Percentiles rank a stretch among this genome's conserved stretches.
These are phyloP conservation scores for Caenorhabditis zanzibari DNA, from an alignment of 2,888 invertebrate species.

Conservation along the genomic window DNA sequence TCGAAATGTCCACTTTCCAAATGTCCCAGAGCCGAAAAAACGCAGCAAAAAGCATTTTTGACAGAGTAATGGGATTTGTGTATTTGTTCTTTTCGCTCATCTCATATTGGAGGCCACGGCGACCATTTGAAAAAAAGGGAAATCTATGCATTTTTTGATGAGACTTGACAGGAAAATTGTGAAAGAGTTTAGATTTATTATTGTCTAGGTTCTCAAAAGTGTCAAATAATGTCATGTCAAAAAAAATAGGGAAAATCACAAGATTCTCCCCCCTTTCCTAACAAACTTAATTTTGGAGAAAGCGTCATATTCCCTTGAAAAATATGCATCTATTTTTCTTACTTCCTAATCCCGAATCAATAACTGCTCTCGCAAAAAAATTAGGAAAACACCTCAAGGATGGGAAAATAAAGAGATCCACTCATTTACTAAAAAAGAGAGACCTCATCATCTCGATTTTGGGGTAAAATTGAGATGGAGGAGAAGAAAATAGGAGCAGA, in stretches of 20 bases:
- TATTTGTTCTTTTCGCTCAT: neutral
- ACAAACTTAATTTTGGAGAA: conserved; percentile 28
- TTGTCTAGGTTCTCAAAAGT: too few relatives aligned
- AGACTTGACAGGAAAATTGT: neutral
- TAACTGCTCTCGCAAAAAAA: neutral
- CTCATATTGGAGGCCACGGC: neutral
- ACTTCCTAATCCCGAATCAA: conserved; percentile 9
- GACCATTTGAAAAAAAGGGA: neutral
- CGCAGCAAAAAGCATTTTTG: neutral
- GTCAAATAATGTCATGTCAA: neutral
- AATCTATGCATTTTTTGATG: conserved; percentile 21
- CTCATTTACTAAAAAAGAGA: conserved; percentile 1
- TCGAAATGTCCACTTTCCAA: too few relatives aligned
- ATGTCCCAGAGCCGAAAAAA: neutral
- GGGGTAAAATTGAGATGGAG: neutral
- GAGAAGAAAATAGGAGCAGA: neutral
- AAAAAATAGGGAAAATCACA: neutral
- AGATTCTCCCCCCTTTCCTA: neutral
- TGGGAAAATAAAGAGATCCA: conserved; percentile 27
- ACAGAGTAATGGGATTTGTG: neutral
- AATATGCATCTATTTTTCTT: neutral
- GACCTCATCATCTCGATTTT: conserved; percentile 20
- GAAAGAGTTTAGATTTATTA: neutral
- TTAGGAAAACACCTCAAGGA: neutral
- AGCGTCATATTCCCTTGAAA: conserved; percentile 10